Percentiles rank a stretch among this genome's conserved stretches.
phyloP scores from a whole-genome alignment of 2,113 vertebrate species.

The Sisor rabdophorus region DNA sequence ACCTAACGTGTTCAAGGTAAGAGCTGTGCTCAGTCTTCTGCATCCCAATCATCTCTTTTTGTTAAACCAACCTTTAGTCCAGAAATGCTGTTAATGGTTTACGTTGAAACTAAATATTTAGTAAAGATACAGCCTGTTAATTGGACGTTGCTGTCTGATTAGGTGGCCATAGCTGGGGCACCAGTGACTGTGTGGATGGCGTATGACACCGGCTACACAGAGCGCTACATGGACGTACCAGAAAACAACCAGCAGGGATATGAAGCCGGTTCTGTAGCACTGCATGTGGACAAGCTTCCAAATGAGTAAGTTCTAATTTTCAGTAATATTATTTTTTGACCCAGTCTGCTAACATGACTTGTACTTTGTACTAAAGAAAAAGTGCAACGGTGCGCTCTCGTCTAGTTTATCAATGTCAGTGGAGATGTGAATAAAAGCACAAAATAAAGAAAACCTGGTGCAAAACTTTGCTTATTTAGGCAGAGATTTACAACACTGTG shows the following conservation, averaged over 20 bases:
- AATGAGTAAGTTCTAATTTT: conserved; percentile 80
- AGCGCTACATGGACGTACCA: conserved; percentile 94
- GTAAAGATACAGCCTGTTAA: background rate
- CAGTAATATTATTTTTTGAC: background rate
- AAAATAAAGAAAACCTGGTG: too few species aligned
- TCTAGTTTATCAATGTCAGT: too few species aligned
- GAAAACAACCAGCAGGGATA: conserved; percentile 96
- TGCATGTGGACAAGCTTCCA: conserved; percentile 94
- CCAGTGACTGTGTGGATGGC: conserved; percentile 98
- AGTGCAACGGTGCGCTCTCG: too few species aligned
- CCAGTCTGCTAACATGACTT: too few species aligned
- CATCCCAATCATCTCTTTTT: background rate
- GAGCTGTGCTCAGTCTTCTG: background rate
- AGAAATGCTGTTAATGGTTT: too few species aligned
- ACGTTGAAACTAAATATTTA: too few species aligned
- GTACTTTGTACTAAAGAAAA: too few species aligned
- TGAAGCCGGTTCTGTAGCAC: conserved; percentile 90
- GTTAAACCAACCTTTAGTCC: background rate
- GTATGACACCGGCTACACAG: conserved; percentile 93
- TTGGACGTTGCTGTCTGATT: conserved; percentile 9
- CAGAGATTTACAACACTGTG: too few species aligned
- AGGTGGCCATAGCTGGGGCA: conserved; percentile 93
- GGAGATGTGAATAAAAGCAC: too few species aligned
- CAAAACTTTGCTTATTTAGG: too few species aligned
- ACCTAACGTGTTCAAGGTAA: conserved; percentile 91